These are phyloP conservation scores for Venturia canescens DNA, from an alignment of 1,140 invertebrate genomes.

Conservation along the genomic window DNA sequence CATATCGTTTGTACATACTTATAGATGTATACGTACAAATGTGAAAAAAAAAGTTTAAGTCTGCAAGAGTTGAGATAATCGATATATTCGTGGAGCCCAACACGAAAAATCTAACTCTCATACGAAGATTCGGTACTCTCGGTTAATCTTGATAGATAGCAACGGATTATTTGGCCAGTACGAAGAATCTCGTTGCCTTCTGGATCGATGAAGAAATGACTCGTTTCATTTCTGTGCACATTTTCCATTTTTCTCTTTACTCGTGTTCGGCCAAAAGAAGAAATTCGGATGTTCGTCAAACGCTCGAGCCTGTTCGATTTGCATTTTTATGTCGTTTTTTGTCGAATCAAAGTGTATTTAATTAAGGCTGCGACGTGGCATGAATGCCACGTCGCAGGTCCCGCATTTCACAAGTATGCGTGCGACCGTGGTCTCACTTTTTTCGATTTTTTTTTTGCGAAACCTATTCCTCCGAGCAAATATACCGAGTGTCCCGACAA, in stretches of 20 bases:
- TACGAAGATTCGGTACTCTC: too few relatives aligned
- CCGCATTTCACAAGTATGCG: neutral
- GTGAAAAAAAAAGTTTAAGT: neutral
- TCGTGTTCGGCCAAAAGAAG: too few relatives aligned
- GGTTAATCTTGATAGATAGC: too few relatives aligned
- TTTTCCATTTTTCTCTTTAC: too few relatives aligned
- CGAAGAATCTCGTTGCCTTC: too few relatives aligned
- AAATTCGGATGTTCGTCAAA: too few relatives aligned
- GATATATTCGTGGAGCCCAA: neutral
- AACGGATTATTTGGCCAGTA: too few relatives aligned
- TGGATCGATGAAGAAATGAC: too few relatives aligned
- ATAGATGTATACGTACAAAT: too few relatives aligned
- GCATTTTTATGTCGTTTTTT: neutral
- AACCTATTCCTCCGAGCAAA: neutral
- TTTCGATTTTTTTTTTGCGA: neutral
- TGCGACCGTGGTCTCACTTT: neutral
- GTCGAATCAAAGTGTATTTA: neutral
- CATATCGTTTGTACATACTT: too few relatives aligned
- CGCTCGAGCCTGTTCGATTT: neutral
- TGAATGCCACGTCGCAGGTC: neutral
- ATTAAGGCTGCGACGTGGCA: neutral
- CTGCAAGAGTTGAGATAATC: slow-evolving; percentile 4
- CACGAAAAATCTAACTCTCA: neutral
- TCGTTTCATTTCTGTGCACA: too few relatives aligned
- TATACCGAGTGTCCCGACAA: neutral